Evolutionary conservation across 2,113 vertebrate species (phyloP).

Genomic region (Amazona guildingii): DNA sequence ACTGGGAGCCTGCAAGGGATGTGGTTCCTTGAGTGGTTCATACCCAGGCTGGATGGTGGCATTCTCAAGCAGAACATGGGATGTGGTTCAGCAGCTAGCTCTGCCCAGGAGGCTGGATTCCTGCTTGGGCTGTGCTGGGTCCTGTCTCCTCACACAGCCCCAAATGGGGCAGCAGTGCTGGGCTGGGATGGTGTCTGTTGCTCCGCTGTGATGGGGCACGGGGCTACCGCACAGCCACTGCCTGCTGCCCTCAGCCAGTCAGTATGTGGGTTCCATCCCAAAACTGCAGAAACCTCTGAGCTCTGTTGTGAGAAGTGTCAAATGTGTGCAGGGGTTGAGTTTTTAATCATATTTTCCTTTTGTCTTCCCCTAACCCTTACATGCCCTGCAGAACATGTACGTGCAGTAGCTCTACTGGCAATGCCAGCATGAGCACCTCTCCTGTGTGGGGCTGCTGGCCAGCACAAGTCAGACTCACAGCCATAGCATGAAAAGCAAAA

Average conservation of each 20-base stretch:
- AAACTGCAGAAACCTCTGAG: not conserved
- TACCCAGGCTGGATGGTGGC: not conserved
- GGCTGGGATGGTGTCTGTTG: not conserved
- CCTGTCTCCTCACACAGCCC: not conserved
- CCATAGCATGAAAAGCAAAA: not conserved
- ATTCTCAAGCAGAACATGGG: not conserved
- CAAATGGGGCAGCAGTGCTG: rapidly evolving
- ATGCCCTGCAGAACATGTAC: not conserved
- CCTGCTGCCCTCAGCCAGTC: not conserved
- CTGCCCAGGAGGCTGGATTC: not conserved
- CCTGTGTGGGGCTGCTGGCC: not conserved
- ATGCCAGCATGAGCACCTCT: not conserved
- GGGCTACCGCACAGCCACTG: not conserved
- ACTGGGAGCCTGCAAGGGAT: not conserved
- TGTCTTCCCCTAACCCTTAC: rapidly evolving
- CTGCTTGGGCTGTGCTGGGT: not conserved
- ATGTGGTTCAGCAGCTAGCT: not conserved
- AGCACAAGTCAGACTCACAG: not conserved
- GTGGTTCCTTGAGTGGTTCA: not conserved
- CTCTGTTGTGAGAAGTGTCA: not conserved
- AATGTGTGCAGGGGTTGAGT: not conserved
- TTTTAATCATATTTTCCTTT: rapidly evolving
- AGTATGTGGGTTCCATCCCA: not conserved
- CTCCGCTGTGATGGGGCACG: rapidly evolving
- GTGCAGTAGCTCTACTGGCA: not conserved